Conservation (phyloP, 2,113 vertebrate species). For the Rhinoptilus africanus region DNA sequence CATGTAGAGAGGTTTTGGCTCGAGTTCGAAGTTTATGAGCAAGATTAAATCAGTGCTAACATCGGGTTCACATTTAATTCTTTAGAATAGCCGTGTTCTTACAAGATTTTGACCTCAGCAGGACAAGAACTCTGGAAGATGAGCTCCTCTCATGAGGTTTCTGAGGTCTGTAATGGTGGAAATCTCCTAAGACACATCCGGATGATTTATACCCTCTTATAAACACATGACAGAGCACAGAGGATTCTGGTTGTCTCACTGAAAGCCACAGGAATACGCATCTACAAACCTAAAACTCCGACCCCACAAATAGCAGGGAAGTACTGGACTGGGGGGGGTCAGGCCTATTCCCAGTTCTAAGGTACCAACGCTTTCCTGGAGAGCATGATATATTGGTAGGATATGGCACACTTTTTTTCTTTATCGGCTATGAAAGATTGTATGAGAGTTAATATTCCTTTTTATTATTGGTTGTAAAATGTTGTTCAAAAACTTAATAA, state of each 20-base stretch:
- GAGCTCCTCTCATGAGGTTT: slow-evolving; percentile 3
- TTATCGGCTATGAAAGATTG: not conserved
- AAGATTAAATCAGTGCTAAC: slow-evolving; percentile 48
- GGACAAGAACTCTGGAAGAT: not conserved
- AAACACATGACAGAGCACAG: not conserved
- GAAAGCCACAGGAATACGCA: not conserved
- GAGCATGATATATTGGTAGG: not conserved
- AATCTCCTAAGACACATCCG: not conserved
- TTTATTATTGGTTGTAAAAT: slow-evolving; percentile 34
- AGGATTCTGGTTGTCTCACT: not conserved
- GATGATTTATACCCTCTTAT: not conserved
- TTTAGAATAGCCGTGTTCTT: not conserved
- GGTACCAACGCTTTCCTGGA: not conserved
- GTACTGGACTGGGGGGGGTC: not conserved
- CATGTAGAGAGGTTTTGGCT: slow-evolving; percentile 28
- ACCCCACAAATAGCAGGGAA: not conserved
- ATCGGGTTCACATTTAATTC: slow-evolving; percentile 35
- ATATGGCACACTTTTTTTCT: not conserved
- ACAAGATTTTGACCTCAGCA: slow-evolving; percentile 23
- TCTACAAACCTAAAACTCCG: not conserved
- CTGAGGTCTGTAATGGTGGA: not conserved
- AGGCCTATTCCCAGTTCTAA: not conserved
- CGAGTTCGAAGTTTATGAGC: not conserved
- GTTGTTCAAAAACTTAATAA: slow-evolving; percentile 20
- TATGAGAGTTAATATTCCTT: not conserved